Evolutionary conservation across 2,888 invertebrate genomes (phyloP), one percentile per base, ranked within the genome.

Genomic region (Pegoplata infirma): DNA sequence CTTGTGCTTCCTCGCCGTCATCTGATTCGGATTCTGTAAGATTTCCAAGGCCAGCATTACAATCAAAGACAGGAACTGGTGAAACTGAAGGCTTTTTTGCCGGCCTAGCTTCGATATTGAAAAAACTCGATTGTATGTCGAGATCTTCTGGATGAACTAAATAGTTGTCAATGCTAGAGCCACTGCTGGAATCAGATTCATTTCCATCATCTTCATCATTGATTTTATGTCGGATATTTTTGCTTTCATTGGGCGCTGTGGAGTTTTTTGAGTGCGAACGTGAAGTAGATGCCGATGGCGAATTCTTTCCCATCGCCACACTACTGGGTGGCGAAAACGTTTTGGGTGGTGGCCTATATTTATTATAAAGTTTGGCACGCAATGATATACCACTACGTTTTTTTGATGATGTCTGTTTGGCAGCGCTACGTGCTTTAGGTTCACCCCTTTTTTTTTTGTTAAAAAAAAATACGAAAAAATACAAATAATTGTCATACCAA

Each of bases 41-140:
- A 73, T 84, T 84, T 17, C 82, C 75, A 23, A 88, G 81, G 12
- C 89, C 89, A 2, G 86, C 87, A 82, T 89, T 88, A 63, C 89
- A 89, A 83, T 89, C 89, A 76, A 89, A 89, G 25, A 84, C 80
- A 2, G 90, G 85, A 59, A 81, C 82, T 17, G 84, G 84, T 1
- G 85, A 83, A 7, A 77, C 79, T 5, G 74, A 69, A 16, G 80
- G 61, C 55, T 76, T 81, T n/a, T 23, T 51, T 7, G 17, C 12
- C n/a, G 59, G 16, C 7, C 55, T 76, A 6, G 16, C 21, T 82
- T 69, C 44, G 23, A 85, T 81, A 82, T 85, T 86, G 77, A 92
- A 93, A 83, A 92, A 92, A 66, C 89, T 89, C 0, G 92, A 92
- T 74, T 90, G 89, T 4, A 92, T 85, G 86, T 93, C 90, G 10